Evolutionary conservation across 2,888 invertebrate species (phyloP).

Genomic region (Eupithecia subumbrata): DNA sequence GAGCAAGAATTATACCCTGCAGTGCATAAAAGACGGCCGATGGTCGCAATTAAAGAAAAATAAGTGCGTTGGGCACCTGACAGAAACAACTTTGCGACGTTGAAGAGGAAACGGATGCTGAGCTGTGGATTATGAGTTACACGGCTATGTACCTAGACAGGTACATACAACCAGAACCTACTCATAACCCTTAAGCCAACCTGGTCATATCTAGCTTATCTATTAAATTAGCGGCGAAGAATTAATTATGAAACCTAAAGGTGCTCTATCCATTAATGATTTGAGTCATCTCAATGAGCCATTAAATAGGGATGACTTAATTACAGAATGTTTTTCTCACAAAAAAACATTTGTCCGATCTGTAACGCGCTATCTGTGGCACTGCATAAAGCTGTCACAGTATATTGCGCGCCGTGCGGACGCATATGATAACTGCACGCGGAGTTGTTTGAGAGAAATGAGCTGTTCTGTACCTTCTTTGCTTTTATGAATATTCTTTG

Average conservation of each 20-base stretch:
- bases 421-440: slow-evolving; percentile 73
- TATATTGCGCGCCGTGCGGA: slow-evolving; percentile 67
- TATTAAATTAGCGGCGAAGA: too few species aligned
- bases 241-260: too few species aligned
- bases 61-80: too few species aligned
- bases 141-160: too few species aligned
- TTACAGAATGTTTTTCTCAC: not conserved
- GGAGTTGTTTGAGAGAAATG: slow-evolving; percentile 44
- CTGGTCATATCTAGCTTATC: not conserved
- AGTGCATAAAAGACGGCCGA: too few species aligned
- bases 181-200: not conserved
- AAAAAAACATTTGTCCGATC: slow-evolving; percentile 32
- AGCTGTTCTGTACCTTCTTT: slow-evolving; percentile 27
- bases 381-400: slow-evolving; percentile 72
- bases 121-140: too few species aligned
- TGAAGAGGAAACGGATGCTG: too few species aligned
- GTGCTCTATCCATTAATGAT: too few species aligned
- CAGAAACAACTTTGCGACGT: too few species aligned
- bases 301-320: not conserved
- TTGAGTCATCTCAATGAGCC: not conserved
- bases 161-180: too few species aligned
- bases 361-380: slow-evolving; percentile 42
- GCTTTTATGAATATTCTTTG: slow-evolving; percentile 16
- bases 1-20: not conserved
- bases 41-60: too few species aligned